Evolutionary conservation across 2,113 vertebrate species (phyloP).

Genomic region (Strix uralensis): DNA sequence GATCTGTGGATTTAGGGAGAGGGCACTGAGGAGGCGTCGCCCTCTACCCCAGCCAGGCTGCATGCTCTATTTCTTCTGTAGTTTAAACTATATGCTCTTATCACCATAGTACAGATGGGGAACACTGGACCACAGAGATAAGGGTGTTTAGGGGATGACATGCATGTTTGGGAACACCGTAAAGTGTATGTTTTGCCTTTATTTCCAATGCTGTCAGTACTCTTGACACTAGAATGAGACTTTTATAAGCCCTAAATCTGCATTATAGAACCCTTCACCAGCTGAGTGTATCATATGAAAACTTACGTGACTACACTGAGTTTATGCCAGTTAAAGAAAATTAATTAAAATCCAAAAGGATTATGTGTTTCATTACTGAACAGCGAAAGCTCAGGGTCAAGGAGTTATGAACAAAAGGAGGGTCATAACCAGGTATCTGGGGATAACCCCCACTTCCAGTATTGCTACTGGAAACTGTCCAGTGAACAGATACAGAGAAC

Average conservation of each 20-base stretch:
- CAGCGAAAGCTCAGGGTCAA: background rate
- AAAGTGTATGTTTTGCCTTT: background rate
- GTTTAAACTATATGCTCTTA: background rate
- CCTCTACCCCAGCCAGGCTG: background rate
- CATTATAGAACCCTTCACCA: background rate
- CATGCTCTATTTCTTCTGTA: accelerated
- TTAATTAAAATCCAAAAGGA: background rate
- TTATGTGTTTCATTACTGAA: background rate
- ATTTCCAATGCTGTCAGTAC: background rate
- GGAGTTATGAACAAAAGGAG: background rate
- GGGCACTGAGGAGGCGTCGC: background rate
- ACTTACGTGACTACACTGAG: background rate
- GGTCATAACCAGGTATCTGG: background rate
- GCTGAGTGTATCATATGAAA: background rate
- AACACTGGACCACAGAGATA: background rate
- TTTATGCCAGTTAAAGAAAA: background rate
- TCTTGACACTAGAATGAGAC: background rate
- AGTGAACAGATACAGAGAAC: background rate
- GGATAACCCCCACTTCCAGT: background rate
- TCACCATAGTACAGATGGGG: background rate
- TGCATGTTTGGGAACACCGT: background rate
- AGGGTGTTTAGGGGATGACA: background rate
- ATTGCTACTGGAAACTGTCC: background rate
- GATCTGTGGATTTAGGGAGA: background rate
- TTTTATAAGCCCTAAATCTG: background rate